Evolutionary conservation across 1,140 invertebrate genomes (phyloP).

Genomic region (Drosophila pseudoananassae): DNA sequence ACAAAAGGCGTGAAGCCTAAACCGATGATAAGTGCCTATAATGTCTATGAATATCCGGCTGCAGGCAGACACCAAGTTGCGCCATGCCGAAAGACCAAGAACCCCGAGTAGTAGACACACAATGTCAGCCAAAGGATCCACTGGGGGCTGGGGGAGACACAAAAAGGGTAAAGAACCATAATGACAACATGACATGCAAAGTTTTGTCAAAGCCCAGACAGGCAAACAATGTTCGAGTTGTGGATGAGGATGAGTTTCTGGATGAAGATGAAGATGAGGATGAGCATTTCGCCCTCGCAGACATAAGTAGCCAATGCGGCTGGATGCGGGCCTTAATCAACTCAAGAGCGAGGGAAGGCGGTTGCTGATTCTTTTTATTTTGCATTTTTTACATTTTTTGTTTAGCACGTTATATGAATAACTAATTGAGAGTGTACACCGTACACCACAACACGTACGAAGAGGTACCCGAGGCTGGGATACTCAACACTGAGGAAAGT

Average conservation of each 20-base stretch:
- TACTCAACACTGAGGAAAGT: neutral
- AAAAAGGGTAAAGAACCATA: constrained; percentile 49
- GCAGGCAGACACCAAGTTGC: constrained; percentile 20
- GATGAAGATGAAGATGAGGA: constrained; percentile 16
- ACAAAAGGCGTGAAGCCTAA: constrained; percentile 75
- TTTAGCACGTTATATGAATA: constrained; percentile 77
- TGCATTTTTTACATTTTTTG: constrained; percentile 37
- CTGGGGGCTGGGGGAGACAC: constrained; percentile 1
- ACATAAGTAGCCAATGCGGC: constrained; percentile 63
- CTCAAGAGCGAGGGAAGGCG: constrained; percentile 5
- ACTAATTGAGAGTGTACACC: constrained; percentile 73
- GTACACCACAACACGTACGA: constrained; percentile 55
- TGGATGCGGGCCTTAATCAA: constrained; percentile 69
- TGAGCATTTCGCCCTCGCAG: constrained; percentile 33
- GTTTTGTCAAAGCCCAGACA: constrained; percentile 77
- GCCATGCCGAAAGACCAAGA: constrained; percentile 6
- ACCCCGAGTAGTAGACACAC: constrained; percentile 70
- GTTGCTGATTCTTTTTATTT: constrained; percentile 24
- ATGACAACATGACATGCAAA: constrained; percentile 80
- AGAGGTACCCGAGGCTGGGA: neutral
- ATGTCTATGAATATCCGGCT: constrained; percentile 69
- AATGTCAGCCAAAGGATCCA: constrained; percentile 50
- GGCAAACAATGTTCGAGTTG: constrained; percentile 56
- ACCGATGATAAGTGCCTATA: constrained; percentile 77
- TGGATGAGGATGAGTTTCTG: constrained; percentile 37